A percentile compares a stretch with the other conserved stretches of the same genome.
These are phyloP conservation scores for Vultur gryphus DNA, from an alignment of 2,797 vertebrate species.

Conservation along the genomic window DNA sequence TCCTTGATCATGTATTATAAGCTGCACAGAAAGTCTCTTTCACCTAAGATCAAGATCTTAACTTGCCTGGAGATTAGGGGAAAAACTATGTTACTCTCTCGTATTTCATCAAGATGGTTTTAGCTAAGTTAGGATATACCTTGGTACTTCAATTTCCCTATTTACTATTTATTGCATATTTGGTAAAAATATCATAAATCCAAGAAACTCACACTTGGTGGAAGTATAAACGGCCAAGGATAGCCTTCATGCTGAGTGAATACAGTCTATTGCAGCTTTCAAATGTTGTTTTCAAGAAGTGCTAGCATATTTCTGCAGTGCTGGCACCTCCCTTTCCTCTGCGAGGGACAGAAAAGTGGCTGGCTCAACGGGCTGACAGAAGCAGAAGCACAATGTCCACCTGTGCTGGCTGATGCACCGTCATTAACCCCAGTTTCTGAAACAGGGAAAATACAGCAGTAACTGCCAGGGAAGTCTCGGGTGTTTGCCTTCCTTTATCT, in stretches of 20 bases:
- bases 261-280: background rate
- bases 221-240: background rate
- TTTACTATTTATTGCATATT: background rate
- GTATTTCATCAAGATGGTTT: background rate
- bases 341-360: background rate
- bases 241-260: background rate
- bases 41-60: background rate
- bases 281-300: background rate
- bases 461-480: background rate
- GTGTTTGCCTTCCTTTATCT: background rate
- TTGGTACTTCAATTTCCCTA: background rate
- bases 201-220: background rate
- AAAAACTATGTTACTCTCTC: background rate
- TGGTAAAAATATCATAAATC: background rate
- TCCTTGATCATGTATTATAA: background rate
- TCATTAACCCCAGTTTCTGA: background rate
- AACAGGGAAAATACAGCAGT: background rate
- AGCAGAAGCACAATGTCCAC: background rate
- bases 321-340: background rate
- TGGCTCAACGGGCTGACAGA: background rate
- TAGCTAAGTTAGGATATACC: background rate
- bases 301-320: background rate
- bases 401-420: background rate
- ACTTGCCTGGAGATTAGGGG: background rate
- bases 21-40: background rate